Evolutionary conservation across 30 jellyfish, hydroid and myxozoan species (phyloP).

Genomic region (Mastigias papua): DNA sequence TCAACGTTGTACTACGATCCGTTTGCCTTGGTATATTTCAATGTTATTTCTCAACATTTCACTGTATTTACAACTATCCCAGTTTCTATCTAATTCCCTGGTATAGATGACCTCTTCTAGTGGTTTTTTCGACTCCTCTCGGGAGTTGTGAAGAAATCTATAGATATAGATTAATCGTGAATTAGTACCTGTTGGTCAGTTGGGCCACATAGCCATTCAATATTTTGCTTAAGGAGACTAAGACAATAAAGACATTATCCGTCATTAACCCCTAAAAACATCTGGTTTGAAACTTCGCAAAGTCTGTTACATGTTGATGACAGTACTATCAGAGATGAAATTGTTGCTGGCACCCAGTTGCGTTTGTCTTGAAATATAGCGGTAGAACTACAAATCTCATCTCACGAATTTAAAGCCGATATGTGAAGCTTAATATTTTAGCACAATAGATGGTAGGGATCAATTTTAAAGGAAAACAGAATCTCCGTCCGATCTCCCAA

Average conservation of each 20-base stretch:
- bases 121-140: neutral
- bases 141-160: neutral
- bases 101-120: no score
- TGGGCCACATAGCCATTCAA: neutral
- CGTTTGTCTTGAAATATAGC: neutral
- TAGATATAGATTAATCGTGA: neutral
- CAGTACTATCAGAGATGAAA: neutral
- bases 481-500: neutral
- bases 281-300: neutral
- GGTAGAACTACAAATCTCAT: neutral
- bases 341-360: neutral
- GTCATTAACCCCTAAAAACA: neutral
- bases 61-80: no score
- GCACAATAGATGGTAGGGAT: slow-evolving; percentile 5
- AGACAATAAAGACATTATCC: neutral
- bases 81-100: no score
- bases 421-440: neutral
- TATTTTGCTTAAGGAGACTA: neutral
- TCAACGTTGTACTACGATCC: neutral
- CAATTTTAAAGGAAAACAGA: neutral
- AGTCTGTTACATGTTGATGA: no score
- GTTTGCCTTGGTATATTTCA: neutral
- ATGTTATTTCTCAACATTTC: no score
- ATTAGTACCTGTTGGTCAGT: neutral
- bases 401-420: slow-evolving; percentile 1